Evolutionary conservation across 2,113 vertebrate genomes (phyloP).

Genomic region (Mus musculus): DNA sequence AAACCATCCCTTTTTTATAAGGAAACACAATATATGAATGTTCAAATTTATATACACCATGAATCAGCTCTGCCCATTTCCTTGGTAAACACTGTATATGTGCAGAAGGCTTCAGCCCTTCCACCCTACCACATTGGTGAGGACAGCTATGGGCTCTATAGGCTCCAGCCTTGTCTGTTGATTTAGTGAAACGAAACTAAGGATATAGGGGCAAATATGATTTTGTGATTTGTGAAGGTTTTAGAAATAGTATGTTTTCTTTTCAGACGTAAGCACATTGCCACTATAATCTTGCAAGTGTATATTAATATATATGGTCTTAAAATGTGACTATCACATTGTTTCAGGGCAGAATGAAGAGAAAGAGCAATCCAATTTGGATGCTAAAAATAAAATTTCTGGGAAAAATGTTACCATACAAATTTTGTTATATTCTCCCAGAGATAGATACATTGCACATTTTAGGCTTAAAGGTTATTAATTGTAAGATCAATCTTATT

Average conservation of each 20-base stretch:
- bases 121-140: neutral
- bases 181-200: neutral
- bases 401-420: neutral
- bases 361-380: neutral
- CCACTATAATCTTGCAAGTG: neutral
- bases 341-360: neutral
- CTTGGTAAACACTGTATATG: neutral
- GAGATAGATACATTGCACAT: neutral
- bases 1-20: conserved; percentile 8
- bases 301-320: neutral
- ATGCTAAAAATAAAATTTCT: conserved; percentile 59
- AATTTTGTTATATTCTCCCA: conserved; percentile 33
- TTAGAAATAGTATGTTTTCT: neutral
- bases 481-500: conserved; percentile 25
- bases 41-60: neutral
- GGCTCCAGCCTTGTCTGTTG: neutral
- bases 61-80: neutral
- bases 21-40: neutral
- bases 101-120: too few relatives aligned
- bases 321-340: conserved; percentile 36
- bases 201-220: neutral
- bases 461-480: conserved; percentile 14
- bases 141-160: neutral
- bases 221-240: neutral
- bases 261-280: neutral